Evolutionary conservation across 2,888 invertebrate species (phyloP).

Genomic region (Ectobius pallidus): DNA sequence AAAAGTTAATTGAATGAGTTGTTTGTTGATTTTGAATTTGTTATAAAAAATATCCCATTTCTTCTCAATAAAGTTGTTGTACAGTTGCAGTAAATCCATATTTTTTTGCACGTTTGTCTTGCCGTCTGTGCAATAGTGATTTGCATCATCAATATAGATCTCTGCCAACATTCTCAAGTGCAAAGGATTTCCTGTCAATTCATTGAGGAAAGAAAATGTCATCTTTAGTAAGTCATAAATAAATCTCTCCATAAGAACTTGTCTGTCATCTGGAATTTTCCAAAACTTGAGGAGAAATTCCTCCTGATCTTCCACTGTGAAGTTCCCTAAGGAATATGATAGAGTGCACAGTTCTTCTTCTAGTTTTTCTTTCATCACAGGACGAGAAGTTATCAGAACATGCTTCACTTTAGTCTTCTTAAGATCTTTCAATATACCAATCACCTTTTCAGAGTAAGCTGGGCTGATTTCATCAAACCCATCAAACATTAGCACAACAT

Average conservation of each 20-base stretch:
- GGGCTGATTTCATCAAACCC: conserved; percentile 33
- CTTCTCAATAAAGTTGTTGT: conserved; percentile 24
- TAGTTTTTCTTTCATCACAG: conserved; percentile 11
- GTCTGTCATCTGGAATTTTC: not conserved
- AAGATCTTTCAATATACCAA: conserved; percentile 6
- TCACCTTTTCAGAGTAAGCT: conserved; percentile 18
- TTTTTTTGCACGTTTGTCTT: not conserved
- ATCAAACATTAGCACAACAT: conserved; percentile 19
- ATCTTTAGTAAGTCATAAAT: not conserved
- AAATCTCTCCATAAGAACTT: not conserved
- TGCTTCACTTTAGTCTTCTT: not conserved
- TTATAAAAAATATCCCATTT: conserved; percentile 28
- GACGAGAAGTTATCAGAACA: conserved; percentile 26
- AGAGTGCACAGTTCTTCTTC: conserved; percentile 8
- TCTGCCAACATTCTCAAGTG: conserved; percentile 32
- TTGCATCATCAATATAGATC: conserved; percentile 21
- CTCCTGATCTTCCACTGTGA: conserved; percentile 22
- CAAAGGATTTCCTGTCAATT: conserved; percentile 32
- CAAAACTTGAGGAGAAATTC: not conserved
- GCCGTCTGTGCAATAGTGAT: not conserved
- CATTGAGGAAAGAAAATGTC: not conserved
- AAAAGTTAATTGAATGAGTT: too few relatives aligned
- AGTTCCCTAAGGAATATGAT: conserved; percentile 12
- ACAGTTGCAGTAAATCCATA: conserved; percentile 20
- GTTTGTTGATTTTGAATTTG: conserved; percentile 23